Base-by-base conservation (phyloP, 2,797 vertebrate species). In the Artibeus jamaicensis region DNA sequence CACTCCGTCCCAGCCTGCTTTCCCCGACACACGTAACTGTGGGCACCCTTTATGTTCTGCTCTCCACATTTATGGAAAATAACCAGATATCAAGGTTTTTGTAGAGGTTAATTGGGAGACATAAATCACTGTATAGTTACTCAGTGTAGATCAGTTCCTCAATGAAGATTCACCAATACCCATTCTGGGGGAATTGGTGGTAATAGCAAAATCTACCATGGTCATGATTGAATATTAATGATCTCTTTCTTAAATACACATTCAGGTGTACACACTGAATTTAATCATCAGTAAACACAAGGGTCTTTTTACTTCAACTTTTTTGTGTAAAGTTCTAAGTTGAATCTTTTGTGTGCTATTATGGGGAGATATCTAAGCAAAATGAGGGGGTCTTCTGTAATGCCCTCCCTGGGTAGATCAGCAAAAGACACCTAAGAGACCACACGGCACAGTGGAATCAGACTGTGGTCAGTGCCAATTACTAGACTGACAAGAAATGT, bases 1-100 rank as follows among this genome's bases (percentile, higher is more conserved):
- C 50, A 24, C 65, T 4, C 24, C 39, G 34, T 67, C 29, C 48
- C 11, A 4, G 55, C 18, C 71, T 29, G 10, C 37, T 3, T 0
- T 39, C 16, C 14, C 29, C 12, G 32, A n/a, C n/a, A n/a, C 21
- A 24, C 1, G 1, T 7, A 50, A 29, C 37, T 0, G 0, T 14
- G 37, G 65, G n/a, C 2, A 5, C 6, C 2, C 24, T 77, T 39
- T 67, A 9, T 5, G 18, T 12, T 24, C 32, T 29, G n/a, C n/a
- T 65, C 73, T 71, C 62, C 39, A 74, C 26, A 9, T n/a, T 70
- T 53, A 59, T 24, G 39, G 68, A 62, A 67, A 85, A 88, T 19
- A 59, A 77, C 70, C 57, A 32, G 9, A 62, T 29, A 79, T 19
- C 18, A 90, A 15, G 3, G 9, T 53, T 24, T 11, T 44, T 21